Base-by-base conservation (phyloP, 1,140 invertebrate genomes). In the Ceratina japonica region DNA sequence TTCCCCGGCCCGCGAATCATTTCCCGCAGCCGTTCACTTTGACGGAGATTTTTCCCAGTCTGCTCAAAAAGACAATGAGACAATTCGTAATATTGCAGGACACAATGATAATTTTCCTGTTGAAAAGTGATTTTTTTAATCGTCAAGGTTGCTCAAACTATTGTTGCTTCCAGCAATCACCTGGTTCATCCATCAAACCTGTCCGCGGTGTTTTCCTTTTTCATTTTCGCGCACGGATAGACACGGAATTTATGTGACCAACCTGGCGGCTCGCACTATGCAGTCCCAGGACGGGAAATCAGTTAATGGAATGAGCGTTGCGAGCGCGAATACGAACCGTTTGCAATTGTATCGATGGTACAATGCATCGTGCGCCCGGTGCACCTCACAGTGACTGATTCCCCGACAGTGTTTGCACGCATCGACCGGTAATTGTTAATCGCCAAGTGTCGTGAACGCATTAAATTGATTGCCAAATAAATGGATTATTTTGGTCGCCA, bases 381-480 rank as follows among this genome's bases (percentile, higher is more conserved):
- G 22, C 12, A 22, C 18, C 73, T 51, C 61, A 12, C 22, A 8
- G 27, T 51, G 49, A 44, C 20, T 59, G 56, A 72, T 37, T 58
- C 54, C 54, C 31, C 15, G 49, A 15, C 59, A 70, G 22, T 78
- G 75, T 72, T 72, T 78, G 69, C 75, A 44, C 59, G 8, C 20
- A 56, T 37, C 58, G 16, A 44, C 31, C 56, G 59, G 49, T 72
- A 78, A 78, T 72, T 78, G 69, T 78, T 78, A 71, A 78, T 72
- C 59, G 68, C 58, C 44, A 71, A 78, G 24, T 77, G 75, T 72
- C 70, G 68, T 13, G 27, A 54, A 62, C 49, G 75, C 75, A 78
- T 78, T 78, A 78, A 78, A 72, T 62, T 78, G 69, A 78, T 78
- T 78, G 75, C 69, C 75, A 10, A 72, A 72, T 78, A 78, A 78